phyloP scores from a whole-genome alignment of 1,140 invertebrate species.

The Archegozetes longisetosus region DNA sequence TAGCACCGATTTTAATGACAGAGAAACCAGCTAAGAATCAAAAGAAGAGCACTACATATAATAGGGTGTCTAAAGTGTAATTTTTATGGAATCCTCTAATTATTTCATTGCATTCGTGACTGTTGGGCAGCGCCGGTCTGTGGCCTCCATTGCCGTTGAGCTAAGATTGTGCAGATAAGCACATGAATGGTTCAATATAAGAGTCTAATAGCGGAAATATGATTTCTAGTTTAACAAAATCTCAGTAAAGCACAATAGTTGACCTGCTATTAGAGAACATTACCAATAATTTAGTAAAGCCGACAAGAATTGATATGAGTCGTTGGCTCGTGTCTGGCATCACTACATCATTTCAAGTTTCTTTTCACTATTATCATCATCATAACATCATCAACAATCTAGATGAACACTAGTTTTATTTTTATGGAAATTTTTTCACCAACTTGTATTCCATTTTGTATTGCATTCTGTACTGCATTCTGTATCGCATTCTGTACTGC shows the following conservation, averaged over 20 bases:
- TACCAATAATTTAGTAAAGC: not conserved
- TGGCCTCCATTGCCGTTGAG: not conserved
- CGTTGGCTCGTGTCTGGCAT: not conserved
- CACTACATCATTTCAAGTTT: not conserved
- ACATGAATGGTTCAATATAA: not conserved
- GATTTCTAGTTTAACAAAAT: not conserved
- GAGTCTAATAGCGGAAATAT: not conserved
- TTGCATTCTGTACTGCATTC: no score
- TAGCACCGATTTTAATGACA: not conserved
- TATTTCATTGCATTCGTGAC: not conserved
- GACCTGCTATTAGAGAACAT: not conserved
- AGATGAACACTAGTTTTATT: not conserved
- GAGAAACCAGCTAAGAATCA: not conserved
- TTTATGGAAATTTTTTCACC: no score
- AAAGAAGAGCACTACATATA: not conserved
- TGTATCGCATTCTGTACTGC: no score
- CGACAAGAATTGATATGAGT: not conserved
- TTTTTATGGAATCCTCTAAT: not conserved
- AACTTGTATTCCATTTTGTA: no score
- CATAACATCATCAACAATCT: no score
- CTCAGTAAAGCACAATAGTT: not conserved
- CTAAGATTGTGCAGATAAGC: not conserved
- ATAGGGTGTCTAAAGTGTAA: not conserved
- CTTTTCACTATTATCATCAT: no score
- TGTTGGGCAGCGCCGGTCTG: not conserved